Evolutionary conservation across 2,888 invertebrate genomes (phyloP).

Genomic region (Ectobius pallidus): DNA sequence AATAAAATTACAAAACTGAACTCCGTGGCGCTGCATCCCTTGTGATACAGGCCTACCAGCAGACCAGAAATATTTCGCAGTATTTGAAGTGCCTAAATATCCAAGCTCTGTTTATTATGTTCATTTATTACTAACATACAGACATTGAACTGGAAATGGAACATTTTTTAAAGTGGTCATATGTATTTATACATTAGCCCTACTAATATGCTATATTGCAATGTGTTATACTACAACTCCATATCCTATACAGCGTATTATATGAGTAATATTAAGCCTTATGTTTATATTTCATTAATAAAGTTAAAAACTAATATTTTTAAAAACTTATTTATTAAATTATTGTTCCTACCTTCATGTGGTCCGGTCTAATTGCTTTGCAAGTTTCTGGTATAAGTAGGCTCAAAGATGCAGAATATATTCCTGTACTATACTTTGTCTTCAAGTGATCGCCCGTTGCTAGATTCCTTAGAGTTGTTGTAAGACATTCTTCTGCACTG

Average conservation of each 20-base stretch:
- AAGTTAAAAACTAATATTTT: not conserved
- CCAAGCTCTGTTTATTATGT: no score
- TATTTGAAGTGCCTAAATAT: no score
- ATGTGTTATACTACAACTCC: not conserved
- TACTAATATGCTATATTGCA: not conserved
- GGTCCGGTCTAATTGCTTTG: not conserved
- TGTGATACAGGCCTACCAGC: no score
- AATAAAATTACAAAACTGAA: no score
- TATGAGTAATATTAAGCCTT: not conserved
- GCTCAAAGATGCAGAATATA: not conserved
- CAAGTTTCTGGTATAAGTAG: not conserved
- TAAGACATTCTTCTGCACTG: not conserved
- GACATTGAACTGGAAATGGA: not conserved
- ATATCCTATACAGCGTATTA: not conserved
- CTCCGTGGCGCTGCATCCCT: no score
- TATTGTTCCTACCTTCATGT: not conserved
- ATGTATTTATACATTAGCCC: not conserved
- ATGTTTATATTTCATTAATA: not conserved
- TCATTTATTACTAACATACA: no score
- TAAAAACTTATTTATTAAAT: not conserved
- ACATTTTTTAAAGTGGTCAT: not conserved
- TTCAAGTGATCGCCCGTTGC: not conserved
- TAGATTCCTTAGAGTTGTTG: not conserved
- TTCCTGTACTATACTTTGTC: not conserved
- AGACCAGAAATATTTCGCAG: no score